Base-by-base conservation (phyloP, 2,797 vertebrate genomes). In the Ispidina picta region DNA sequence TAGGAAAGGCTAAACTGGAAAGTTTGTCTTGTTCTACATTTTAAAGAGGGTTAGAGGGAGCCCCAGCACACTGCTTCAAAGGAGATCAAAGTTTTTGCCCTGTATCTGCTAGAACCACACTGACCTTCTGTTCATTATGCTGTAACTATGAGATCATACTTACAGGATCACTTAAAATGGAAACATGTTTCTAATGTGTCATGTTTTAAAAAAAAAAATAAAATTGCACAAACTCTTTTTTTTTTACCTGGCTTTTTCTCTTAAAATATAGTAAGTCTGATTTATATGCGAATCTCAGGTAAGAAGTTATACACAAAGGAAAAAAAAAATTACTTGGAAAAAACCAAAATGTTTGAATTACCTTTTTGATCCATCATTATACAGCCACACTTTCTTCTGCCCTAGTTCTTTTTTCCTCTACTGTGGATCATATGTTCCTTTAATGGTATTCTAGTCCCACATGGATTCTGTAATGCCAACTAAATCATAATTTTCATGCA, bases 401-500 rank as follows among this genome's bases (percentile, higher is more conserved):
- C 46, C 44, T 94, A 64, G 21, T 23, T 65, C 60, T 60, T 75
- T 63, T 66, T 55, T 37, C 43, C 43, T 77, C 74, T 81, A 43
- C 51, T 78, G 77, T 89, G 93, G 89, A 94, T 92, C 25, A 1
- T 94, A 80, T 84, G 79, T 93, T 56, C 49, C 58, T 91, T 77
- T 93, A 90, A 93, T 91, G 85, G 60, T 87, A 96, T 96, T 96
- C 87, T 72, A 91, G 81, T 93, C 87, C 92, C 79, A 90, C 74
- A 44, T 22, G 0, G 33, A 90, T 93, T 94, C 75, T 90, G 54
- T 80, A 93, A 93, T 75, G 59, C 70, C 86, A 88, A 44, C 76
- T 90, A 93, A 94, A 93, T 92, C 76, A 89, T 89, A 85, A 85
- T 87, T 94, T 92, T 95, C 92, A 96, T 92, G 87, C 92, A 90